Base-by-base conservation (phyloP, 2,797 vertebrate species). In the Prunella strophiata region DNA sequence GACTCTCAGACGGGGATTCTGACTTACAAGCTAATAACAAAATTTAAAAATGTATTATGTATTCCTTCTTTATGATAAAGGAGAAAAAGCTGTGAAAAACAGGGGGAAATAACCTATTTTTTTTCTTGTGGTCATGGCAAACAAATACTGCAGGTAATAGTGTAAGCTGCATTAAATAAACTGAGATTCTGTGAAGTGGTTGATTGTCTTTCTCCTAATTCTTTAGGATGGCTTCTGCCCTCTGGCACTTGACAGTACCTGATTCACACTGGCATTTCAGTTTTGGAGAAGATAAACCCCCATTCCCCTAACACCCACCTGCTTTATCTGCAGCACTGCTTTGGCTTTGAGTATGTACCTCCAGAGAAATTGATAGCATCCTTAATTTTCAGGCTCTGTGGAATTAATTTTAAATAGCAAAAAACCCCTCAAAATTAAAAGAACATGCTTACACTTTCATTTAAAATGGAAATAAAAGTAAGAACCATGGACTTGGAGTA, bases 31-130 rank as follows among this genome's bases (percentile, higher is more conserved):
- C 38, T 71, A 77, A 76, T 52, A 73, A 68, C 15, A 43, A 63
- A 59, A 55, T 93, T 47, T 45, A 65, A 72, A 83, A 88, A 59
- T 29, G 30, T 22, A 58, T 57, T 54, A 43, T 65, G n/a, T 76
- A 36, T 36, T 36, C 36, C 36, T 36, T 36, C 36, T 36, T 36
- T 36, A 36, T 36, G 36, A 36, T 36, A 36, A 36, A 36, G 36
- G 36, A 36, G 36, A 9, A 88, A 76, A 87, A 36, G 12, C 48
- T 83, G 7, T 11, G 13, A 89, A 86, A 52, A 93, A 29, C 18
- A 10, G 10, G 3, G 7, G 1, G 1, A n/a, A 78, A 63, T 1
- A 36, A 43, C 4, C 2, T 21, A 0, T 65, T 34, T 66, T 68
- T 61, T n/a, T 34, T 36, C 23, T 70, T 52, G 16, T 57, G 13